Conservation (phyloP, 2,888 invertebrate genomes). For the Coronaproctus castanopsis region DNA sequence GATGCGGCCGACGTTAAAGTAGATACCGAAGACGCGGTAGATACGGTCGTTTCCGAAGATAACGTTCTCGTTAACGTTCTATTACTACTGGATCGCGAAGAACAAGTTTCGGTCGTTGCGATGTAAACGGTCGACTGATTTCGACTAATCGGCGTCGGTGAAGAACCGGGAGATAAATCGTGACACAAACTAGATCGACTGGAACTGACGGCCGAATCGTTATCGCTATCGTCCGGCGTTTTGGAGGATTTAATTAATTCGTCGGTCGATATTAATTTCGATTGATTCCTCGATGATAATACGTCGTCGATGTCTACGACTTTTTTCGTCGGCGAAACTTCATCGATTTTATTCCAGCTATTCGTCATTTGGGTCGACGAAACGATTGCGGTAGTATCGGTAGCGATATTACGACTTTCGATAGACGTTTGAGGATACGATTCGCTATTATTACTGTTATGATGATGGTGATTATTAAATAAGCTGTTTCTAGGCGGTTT, state of each 20-base stretch:
- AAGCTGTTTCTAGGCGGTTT: slow-evolving; percentile 7
- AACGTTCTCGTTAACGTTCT: slow-evolving; percentile 32
- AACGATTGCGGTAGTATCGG: background rate
- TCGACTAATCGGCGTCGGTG: slow-evolving; percentile 37
- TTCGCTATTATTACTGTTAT: background rate
- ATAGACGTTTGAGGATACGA: background rate
- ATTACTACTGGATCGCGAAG: slow-evolving; percentile 20
- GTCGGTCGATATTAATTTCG: too few relatives aligned
- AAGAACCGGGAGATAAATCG: slow-evolving; percentile 48
- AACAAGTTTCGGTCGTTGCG: slow-evolving; percentile 4
- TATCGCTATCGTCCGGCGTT: slow-evolving; percentile 47
- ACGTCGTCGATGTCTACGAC: background rate
- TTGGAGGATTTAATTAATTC: slow-evolving; percentile 10
- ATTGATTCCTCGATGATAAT: background rate
- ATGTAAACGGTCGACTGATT: slow-evolving; percentile 22
- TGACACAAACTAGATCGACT: slow-evolving; percentile 59
- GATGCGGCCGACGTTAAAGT: slow-evolving; percentile 29
- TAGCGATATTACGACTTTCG: background rate
- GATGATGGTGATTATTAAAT: slow-evolving; percentile 11
- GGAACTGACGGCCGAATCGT: slow-evolving; percentile 71
- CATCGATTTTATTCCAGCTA: background rate
- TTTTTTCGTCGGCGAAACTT: background rate
- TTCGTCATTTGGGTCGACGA: too few relatives aligned
- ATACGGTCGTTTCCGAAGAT: slow-evolving; percentile 51
- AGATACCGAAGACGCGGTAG: slow-evolving; percentile 21